Conservation (phyloP, 2,888 invertebrate species). For the Drosophila incognita region DNA sequence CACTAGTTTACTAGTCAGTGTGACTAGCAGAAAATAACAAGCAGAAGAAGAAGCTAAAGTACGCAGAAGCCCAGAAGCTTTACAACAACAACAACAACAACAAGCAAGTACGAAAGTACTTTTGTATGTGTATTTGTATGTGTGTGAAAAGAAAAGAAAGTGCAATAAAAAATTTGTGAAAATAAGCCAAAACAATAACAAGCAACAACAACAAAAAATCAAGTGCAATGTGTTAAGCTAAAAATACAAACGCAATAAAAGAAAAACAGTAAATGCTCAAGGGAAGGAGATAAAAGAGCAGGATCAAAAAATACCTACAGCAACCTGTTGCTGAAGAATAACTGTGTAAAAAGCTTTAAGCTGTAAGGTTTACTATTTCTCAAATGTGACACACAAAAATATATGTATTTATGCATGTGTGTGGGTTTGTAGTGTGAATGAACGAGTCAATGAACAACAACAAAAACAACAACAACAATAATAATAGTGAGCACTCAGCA, state of each 20-base stretch:
- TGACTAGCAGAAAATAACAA: conserved; percentile 54
- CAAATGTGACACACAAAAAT: conserved; percentile 36
- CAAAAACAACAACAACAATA: conserved; percentile 31
- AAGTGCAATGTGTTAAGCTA: conserved; percentile 68
- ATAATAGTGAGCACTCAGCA: conserved; percentile 21
- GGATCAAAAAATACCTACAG: conserved; percentile 14
- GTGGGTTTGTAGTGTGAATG: conserved; percentile 54
- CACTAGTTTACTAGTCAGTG: conserved; percentile 58
- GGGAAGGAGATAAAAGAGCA: conserved; percentile 7
- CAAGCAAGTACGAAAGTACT: conserved; percentile 4
- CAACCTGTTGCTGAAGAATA: conserved; percentile 62
- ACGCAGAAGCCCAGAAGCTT: conserved; percentile 24
- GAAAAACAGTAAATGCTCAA: conserved; percentile 16
- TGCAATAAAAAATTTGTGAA: conserved; percentile 70
- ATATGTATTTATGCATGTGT: background rate
- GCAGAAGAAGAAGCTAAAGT: conserved; percentile 28
- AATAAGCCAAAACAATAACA: conserved; percentile 38
- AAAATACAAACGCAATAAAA: conserved; percentile 33
- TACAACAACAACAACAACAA: conserved; percentile 14
- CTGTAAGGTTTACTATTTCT: conserved; percentile 54
- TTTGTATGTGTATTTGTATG: conserved; percentile 10
- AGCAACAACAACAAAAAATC: conserved; percentile 27
- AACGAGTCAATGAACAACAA: conserved; percentile 69
- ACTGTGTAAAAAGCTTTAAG: conserved; percentile 37
- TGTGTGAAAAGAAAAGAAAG: conserved; percentile 70